Percentiles rank a stretch among this genome's conserved stretches.
Conservation (phyloP, 2,888 invertebrate species). For the Icerya purchasi region DNA sequence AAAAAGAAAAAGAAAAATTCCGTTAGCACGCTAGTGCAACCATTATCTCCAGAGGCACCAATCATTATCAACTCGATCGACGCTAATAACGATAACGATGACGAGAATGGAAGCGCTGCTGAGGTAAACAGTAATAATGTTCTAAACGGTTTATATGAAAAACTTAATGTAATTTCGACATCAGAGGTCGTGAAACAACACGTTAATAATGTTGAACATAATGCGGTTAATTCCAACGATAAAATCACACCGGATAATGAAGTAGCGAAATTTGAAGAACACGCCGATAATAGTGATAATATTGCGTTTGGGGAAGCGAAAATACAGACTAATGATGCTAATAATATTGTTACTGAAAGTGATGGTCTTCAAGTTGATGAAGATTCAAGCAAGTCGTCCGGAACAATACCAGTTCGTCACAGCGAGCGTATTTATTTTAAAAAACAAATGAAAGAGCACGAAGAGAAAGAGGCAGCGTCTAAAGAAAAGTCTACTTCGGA, state of each 20-base stretch:
- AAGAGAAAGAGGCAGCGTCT: constrained; percentile 4
- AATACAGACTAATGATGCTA: no score
- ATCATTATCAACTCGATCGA: not conserved
- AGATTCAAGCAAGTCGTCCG: no score
- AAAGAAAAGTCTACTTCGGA: not conserved
- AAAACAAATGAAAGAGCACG: constrained; percentile 3
- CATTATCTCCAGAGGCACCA: no score
- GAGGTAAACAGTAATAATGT: not conserved
- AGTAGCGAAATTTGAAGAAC: not conserved
- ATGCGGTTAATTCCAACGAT: not conserved
- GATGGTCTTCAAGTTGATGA: no score
- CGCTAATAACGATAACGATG: not conserved
- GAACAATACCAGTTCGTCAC: not conserved
- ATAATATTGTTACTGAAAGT: no score
- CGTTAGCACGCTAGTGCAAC: not conserved
- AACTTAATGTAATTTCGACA: not conserved
- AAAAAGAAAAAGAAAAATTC: constrained; percentile 58
- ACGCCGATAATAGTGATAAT: not conserved
- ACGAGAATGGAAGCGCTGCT: not conserved
- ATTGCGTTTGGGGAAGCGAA: not conserved
- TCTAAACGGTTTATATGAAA: not conserved
- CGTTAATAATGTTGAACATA: not conserved
- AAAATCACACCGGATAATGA: not conserved
- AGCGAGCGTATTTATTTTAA: constrained; percentile 7
- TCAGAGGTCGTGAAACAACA: not conserved